phyloP scores from a whole-genome alignment of 2,797 vertebrate genomes.

The Megaceryle alcyon region DNA sequence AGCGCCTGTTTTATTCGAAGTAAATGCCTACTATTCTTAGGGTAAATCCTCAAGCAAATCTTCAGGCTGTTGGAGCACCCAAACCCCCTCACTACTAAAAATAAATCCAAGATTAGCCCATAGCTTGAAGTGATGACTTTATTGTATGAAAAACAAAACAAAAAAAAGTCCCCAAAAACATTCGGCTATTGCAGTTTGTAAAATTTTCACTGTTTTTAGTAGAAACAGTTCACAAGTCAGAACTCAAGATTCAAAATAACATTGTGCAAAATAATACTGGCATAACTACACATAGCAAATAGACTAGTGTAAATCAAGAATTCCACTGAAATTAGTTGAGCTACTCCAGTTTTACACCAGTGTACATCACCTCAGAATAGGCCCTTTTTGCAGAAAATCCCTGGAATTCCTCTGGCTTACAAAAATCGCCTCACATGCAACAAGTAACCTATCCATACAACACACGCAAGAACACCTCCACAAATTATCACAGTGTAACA shows the following conservation, averaged over 20 bases:
- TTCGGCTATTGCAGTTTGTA: slow-evolving; percentile 53
- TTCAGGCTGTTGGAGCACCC: not conserved
- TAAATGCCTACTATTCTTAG: not conserved
- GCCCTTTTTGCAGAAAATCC: slow-evolving; percentile 32
- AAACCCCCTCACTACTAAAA: not conserved
- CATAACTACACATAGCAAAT: slow-evolving; percentile 60
- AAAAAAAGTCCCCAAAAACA: slow-evolving; percentile 4
- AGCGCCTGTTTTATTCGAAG: not conserved
- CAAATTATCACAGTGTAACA: slow-evolving; percentile 69
- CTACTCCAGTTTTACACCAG: slow-evolving; percentile 63
- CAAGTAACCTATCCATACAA: slow-evolving; percentile 49
- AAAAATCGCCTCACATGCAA: slow-evolving; percentile 53
- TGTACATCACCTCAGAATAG: slow-evolving; percentile 39
- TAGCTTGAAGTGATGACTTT: slow-evolving; percentile 11
- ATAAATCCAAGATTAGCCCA: slow-evolving; percentile 25
- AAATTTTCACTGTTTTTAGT: slow-evolving; percentile 33
- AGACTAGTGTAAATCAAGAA: slow-evolving; percentile 58
- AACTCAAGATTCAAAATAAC: slow-evolving; percentile 50
- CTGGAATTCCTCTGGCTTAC: slow-evolving; percentile 44
- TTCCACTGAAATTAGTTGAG: slow-evolving; percentile 60
- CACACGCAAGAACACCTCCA: slow-evolving; percentile 47
- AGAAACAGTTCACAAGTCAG: slow-evolving; percentile 64
- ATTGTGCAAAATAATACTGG: slow-evolving; percentile 71
- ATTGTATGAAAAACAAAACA: slow-evolving; percentile 32
- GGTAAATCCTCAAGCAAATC: not conserved